Percentiles rank a stretch among this genome's conserved stretches.
phyloP scores from a whole-genome alignment of 2,797 vertebrate species.

The Rhadinocentrus ornatus region DNA sequence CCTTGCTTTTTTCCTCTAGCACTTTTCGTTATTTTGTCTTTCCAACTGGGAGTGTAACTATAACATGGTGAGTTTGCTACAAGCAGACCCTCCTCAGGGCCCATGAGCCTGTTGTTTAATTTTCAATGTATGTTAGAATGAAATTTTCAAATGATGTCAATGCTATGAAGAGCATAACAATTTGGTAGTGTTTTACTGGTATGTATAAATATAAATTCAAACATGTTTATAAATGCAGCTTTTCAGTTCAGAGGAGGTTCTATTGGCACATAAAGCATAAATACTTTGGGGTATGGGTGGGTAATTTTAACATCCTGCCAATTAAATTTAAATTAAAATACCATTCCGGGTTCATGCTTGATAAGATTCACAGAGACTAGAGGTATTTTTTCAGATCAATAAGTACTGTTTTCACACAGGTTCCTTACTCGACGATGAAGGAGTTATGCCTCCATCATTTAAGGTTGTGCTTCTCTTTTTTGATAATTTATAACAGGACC shows the following conservation, averaged over 20 bases:
- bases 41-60: not conserved
- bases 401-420: constrained; percentile 43
- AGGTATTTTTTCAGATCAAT: constrained; percentile 3
- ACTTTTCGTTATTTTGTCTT: not conserved
- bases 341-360: constrained; percentile 29
- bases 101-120: not conserved
- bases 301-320: constrained; percentile 36
- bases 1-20: not conserved
- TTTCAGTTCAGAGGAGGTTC: constrained; percentile 27
- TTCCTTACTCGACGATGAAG: constrained; percentile 16
- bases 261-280: constrained; percentile 33
- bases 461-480: constrained; percentile 49
- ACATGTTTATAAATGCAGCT: constrained; percentile 2
- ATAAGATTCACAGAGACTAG: constrained; percentile 22
- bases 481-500: constrained; percentile 31
- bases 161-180: not conserved
- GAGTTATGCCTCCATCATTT: constrained; percentile 22
- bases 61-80: not conserved
- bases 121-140: not conserved
- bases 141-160: constrained; percentile 10
- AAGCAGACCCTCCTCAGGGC: not conserved
- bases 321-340: constrained; percentile 55
- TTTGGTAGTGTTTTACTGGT: constrained; percentile 16
- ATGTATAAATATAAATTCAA: constrained; percentile 10
- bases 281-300: constrained; percentile 13